Evolutionary conservation across 2,888 invertebrate genomes (phyloP).

Genomic region (Idaea biselata): DNA sequence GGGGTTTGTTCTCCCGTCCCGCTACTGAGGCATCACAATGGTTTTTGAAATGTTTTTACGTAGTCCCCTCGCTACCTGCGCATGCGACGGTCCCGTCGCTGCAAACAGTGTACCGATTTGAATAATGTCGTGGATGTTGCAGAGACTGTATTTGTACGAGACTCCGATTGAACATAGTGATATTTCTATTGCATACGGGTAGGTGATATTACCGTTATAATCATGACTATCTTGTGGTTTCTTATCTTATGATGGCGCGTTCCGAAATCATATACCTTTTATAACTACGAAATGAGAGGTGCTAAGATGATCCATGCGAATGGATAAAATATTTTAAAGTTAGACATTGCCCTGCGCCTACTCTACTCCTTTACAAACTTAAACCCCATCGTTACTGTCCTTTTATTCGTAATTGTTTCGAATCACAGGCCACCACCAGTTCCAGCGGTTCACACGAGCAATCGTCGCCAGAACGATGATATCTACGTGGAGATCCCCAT

Average conservation of each 20-base stretch:
- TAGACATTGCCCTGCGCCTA: not conserved
- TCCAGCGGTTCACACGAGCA: constrained; percentile 54
- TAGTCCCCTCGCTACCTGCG: not conserved
- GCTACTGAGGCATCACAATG: too few relatives aligned
- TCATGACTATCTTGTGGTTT: too few relatives aligned
- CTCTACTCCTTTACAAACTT: not conserved
- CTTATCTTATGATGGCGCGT: too few relatives aligned
- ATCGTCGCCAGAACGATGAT: constrained; percentile 60
- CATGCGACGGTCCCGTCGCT: not conserved
- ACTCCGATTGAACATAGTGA: not conserved
- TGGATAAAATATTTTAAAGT: not conserved
- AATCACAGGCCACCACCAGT: constrained; percentile 51
- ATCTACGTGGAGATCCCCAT: constrained; percentile 71
- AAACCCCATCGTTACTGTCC: not conserved
- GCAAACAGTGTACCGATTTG: not conserved
- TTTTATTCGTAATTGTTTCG: not conserved
- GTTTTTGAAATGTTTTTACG: not conserved
- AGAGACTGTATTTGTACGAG: not conserved
- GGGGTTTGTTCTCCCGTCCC: too few relatives aligned
- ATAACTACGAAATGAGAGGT: too few relatives aligned
- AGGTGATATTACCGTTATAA: not conserved
- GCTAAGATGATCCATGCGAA: too few relatives aligned
- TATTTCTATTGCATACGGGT: not conserved
- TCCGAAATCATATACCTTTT: too few relatives aligned
- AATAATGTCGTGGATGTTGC: not conserved